Percentiles rank a stretch among this genome's conserved stretches.
phyloP scores from a whole-genome alignment of 2,797 vertebrate genomes.

The Lagocephalus sceleratus region DNA sequence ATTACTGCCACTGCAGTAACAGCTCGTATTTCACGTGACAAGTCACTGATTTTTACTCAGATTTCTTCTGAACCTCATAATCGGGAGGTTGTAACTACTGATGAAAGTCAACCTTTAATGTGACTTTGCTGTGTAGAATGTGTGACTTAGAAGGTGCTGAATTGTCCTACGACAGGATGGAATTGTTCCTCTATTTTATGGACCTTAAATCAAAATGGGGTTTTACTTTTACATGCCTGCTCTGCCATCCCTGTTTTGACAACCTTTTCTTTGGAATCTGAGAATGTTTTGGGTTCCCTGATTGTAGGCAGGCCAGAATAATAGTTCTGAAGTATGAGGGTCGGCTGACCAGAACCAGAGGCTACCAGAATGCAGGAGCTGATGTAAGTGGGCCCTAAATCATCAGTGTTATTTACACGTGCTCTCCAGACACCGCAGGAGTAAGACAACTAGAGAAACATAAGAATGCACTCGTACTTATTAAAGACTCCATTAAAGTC shows the following conservation, averaged over 20 bases:
- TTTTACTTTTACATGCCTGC: neutral
- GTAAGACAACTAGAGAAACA: too few species aligned
- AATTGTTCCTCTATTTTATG: conserved; percentile 6
- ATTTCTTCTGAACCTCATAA: neutral
- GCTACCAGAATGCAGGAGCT: conserved; percentile 95
- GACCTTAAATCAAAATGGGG: conserved; percentile 6
- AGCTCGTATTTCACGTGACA: conserved; percentile 42
- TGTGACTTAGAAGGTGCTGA: conserved; percentile 2
- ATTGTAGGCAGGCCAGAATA: conserved; percentile 87
- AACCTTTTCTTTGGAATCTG: neutral
- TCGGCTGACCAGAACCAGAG: conserved; percentile 90
- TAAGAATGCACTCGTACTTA: neutral
- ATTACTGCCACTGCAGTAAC: conserved; percentile 45
- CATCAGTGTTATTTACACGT: neutral
- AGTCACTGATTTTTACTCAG: conserved; percentile 6
- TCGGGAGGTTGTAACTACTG: neutral
- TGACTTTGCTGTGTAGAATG: conserved; percentile 16
- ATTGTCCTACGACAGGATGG: conserved; percentile 12
- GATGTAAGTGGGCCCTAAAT: conserved; percentile 84
- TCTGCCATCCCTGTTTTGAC: neutral
- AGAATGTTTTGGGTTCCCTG: neutral
- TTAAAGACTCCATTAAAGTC: too few species aligned
- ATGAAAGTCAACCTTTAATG: neutral
- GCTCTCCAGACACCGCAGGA: too few species aligned
- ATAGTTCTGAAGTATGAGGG: conserved; percentile 94